phyloP scores from a whole-genome alignment of 2,113 vertebrate genomes.

The Notarius quadriscutis region DNA sequence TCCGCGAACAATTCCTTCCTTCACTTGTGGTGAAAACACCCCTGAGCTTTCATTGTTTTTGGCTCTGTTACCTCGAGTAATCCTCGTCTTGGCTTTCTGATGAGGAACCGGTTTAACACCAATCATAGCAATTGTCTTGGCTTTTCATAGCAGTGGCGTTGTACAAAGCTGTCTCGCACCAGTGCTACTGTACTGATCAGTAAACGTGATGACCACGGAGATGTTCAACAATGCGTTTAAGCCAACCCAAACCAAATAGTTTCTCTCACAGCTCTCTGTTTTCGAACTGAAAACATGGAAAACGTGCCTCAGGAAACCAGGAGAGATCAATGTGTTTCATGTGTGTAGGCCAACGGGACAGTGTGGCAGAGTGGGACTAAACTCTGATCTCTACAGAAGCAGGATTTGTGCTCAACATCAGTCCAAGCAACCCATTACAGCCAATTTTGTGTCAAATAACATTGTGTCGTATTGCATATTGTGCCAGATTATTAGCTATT shows the following conservation, averaged over 20 bases:
- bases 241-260: slow-evolving; percentile 53
- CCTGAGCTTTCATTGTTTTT: slow-evolving; percentile 68
- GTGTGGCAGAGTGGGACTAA: slow-evolving; percentile 55
- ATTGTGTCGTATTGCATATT: not conserved
- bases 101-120: slow-evolving; percentile 60
- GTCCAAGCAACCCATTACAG: slow-evolving; percentile 4
- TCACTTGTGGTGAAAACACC: slow-evolving; percentile 66
- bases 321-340: slow-evolving; percentile 64
- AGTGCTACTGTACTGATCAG: slow-evolving; percentile 47
- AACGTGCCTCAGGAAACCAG: slow-evolving; percentile 62
- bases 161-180: slow-evolving; percentile 48
- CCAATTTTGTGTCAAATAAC: not conserved
- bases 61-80: slow-evolving; percentile 57
- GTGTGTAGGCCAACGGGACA: slow-evolving; percentile 50
- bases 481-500: not conserved
- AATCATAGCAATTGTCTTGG: slow-evolving; percentile 67
- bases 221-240: slow-evolving; percentile 49
- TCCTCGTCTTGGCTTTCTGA: slow-evolving; percentile 61
- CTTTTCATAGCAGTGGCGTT: slow-evolving; percentile 57
- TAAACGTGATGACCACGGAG: slow-evolving; percentile 40
- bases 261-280: slow-evolving; percentile 58
- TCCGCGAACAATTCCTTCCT: slow-evolving; percentile 69
- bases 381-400: slow-evolving; percentile 65
- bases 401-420: slow-evolving; percentile 51
- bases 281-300: slow-evolving; percentile 50